Evolutionary conservation across 2,113 vertebrate genomes (phyloP).

Genomic region (Protobothrops mucrosquamatus): DNA sequence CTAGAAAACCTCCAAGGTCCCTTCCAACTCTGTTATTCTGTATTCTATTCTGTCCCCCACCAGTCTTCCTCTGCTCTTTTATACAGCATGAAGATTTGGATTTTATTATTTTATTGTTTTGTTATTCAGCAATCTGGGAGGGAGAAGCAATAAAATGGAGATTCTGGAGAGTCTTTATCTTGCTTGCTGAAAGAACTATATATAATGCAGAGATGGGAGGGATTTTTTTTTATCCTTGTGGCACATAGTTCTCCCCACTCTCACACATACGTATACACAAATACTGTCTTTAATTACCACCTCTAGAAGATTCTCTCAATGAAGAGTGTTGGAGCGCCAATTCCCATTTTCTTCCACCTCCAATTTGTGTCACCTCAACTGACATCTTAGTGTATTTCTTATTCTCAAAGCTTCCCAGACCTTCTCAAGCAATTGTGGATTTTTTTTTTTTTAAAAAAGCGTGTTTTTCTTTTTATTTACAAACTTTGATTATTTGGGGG

Average conservation of each 20-base stretch:
- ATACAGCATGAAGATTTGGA: background rate
- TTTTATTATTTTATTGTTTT: background rate
- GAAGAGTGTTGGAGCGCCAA: background rate
- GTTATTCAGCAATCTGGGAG: background rate
- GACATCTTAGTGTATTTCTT: background rate
- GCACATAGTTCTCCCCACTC: background rate
- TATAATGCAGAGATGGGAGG: background rate
- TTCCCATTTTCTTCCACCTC: background rate
- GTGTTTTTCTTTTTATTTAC: background rate
- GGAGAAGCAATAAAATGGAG: background rate
- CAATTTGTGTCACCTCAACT: background rate
- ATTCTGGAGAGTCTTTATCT: background rate
- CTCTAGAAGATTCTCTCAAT: background rate
- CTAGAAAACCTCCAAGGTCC: background rate
- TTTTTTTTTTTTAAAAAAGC: background rate
- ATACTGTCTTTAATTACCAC: background rate
- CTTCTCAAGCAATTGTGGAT: background rate
- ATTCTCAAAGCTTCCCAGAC: background rate
- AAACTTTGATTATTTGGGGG: background rate
- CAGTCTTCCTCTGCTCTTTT: background rate
- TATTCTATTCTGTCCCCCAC: background rate
- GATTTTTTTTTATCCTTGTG: background rate
- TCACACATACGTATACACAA: background rate
- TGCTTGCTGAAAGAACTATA: background rate
- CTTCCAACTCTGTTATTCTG: background rate